Evolutionary conservation across 30 jellyfish, hydroid and myxozoan genomes (phyloP), one percentile per base, ranked within the genome.

Genomic region (Hydra vulgaris): DNA sequence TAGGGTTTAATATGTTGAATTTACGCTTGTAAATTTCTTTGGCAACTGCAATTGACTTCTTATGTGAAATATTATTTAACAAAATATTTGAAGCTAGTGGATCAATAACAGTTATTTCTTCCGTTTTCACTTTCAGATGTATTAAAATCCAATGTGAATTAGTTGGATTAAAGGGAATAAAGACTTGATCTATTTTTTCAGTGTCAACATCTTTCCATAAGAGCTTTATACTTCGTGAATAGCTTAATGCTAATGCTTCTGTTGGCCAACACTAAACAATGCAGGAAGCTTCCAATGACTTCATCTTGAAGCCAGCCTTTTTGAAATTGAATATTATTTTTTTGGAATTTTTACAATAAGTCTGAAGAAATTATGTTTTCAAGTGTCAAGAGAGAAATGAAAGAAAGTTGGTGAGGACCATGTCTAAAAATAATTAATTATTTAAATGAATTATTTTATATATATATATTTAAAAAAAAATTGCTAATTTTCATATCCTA

Each of bases 121-220:
- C 27, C 8, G 25, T 15, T 21, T 20, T 23, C 15, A 69, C 27
- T 21, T 69, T 23, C 76, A 69, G 8, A 20, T 20, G 26, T 20
- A 69, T 69, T 69, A 69, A 69, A 69, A 69, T 69, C 15, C 76
- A 69, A 69, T 69, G 76, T 1, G 76, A 21, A 23, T 69, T 69
- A 69, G 76, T 20, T 69, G 76, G 76, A 69, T 69, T 69, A 69
- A 69, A 69, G 25, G 76, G 76, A 69, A 69, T 69, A 69, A 69
- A 69, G 76, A 69, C 76, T 20, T 69, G 76, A 69, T 69, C 27
- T 20, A 69, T 69, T 1, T 69, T 69, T 23, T 69, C 27, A 20
- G 27, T 20, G 27, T 69, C 76, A 20, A 20, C 76, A 21, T 23
- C 76, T 20, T 69, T 21, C 76, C 76, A 69, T 69, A 69, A 69